Percentiles rank a stretch among this genome's conserved stretches.
Conservation (phyloP, 2,888 invertebrate species). For the Catocala fraxini region DNA sequence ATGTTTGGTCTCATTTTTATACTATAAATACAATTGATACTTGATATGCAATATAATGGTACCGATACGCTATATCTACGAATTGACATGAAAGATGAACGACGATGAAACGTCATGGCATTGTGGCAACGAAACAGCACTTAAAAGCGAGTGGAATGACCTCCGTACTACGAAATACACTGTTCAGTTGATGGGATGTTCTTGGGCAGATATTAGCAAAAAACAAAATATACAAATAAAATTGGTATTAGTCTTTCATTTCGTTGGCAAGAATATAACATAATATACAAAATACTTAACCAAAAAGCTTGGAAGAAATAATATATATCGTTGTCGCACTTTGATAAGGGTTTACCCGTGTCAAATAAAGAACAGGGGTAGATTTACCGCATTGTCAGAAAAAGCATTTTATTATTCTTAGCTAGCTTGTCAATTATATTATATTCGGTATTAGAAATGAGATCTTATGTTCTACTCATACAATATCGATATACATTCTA, state of each 20-base stretch:
- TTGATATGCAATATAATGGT: constrained; percentile 64
- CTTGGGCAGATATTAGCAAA: constrained; percentile 42
- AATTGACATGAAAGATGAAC: constrained; percentile 46
- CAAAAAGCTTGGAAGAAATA: constrained; percentile 1
- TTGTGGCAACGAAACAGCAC: constrained; percentile 61
- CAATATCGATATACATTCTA: too few relatives aligned
- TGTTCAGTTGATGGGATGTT: constrained; percentile 54
- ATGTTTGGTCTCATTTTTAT: constrained; percentile 56
- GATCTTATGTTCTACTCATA: too few relatives aligned
- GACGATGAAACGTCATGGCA: constrained; percentile 53
- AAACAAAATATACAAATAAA: constrained; percentile 55
- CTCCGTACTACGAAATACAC: constrained; percentile 60
- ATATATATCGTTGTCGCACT: constrained; percentile 12
- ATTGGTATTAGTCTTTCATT: constrained; percentile 33
- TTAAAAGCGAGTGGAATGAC: constrained; percentile 78
- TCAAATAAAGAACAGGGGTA: too few relatives aligned
- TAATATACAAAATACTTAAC: constrained; percentile 20
- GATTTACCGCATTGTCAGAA: too few relatives aligned
- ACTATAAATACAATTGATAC: constrained; percentile 48
- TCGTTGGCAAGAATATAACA: constrained; percentile 52
- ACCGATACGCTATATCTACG: constrained; percentile 49
- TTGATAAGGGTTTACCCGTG: background rate
- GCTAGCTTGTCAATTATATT: too few relatives aligned
- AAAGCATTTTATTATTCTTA: too few relatives aligned
- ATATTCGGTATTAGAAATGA: too few relatives aligned